Evolutionary conservation across 1,140 invertebrate species (phyloP), one percentile per base, ranked within the genome.

Genomic region (Caenorhabditis briggsae): DNA sequence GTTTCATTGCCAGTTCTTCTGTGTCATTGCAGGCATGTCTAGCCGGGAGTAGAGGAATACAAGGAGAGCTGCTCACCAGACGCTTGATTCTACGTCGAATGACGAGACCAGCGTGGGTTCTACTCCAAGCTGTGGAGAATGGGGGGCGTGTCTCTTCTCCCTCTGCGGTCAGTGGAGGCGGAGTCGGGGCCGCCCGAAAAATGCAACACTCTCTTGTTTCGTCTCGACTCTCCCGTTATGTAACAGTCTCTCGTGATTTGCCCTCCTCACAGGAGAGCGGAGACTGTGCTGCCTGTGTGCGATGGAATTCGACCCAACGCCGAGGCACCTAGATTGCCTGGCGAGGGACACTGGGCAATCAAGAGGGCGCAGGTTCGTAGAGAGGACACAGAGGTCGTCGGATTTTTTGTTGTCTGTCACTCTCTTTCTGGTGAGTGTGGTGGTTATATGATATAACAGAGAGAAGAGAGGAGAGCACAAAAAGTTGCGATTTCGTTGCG

Each of bases 11-110:
- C 16, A 64, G 8, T 33, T 25, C 5, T 11, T 23, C 11, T 25
- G 59, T 64, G 59, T 64, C 59, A 64, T 64, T 18, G 59, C 23
- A 20, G 59, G 59, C 59, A 23, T 33, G 59, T 64, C 59, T 64
- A 25, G 14, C 64, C 12, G 14, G 0, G 8, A 2, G 14, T 16
- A n/a, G 0, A 5, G 59, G 56, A 59, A 59, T 59, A 59, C 3
- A 6, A 20, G 56, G 14, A 58, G 56, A 23, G n/a, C 50, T 53
- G n/a, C 50, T 53, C 50, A 53, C 50, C 50, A 53, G 9, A 11
- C 50, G 50, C 12, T 53, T 16, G 50, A 9, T 53, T 33, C 33
- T 33, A 33, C 33, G 33, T 33, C 33, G 33, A 33, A 33, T 33
- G 33, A 33, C 33, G 33, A 33, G 33, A 33, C 33, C 33, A 33